phyloP scores from a whole-genome alignment of 37 sponge, comb jelly and placozoan species.

The Ianthella basta region DNA sequence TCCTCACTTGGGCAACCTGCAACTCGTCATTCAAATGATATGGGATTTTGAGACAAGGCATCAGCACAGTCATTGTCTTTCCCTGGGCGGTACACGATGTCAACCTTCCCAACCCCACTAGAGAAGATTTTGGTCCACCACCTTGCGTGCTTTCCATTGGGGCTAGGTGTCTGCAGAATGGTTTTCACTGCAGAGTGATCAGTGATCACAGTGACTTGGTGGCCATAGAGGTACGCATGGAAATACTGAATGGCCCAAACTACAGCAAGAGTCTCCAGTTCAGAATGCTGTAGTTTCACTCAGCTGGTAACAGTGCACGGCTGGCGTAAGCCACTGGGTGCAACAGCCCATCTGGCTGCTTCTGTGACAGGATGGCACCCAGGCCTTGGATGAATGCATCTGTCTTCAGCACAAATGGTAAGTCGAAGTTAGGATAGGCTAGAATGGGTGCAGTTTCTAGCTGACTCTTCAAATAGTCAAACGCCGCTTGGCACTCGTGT shows the following conservation, averaged over 20 bases:
- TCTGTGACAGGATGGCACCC: constrained; percentile 40
- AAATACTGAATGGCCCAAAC: constrained; percentile 51
- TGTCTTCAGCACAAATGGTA: constrained; percentile 41
- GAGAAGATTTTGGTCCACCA: constrained; percentile 45
- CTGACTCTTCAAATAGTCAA: constrained; percentile 8
- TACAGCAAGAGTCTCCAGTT: constrained; percentile 56
- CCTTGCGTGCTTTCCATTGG: constrained; percentile 46
- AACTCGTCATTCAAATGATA: not conserved
- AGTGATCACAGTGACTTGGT: constrained; percentile 40
- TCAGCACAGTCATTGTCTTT: constrained; percentile 39
- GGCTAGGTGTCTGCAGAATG: constrained; percentile 38
- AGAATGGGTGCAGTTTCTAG: constrained; percentile 31
- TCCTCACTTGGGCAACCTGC: not conserved
- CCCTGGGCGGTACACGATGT: constrained; percentile 23
- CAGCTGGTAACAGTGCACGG: constrained; percentile 31
- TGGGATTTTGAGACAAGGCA: constrained; percentile 40
- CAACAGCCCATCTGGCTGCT: constrained; percentile 28
- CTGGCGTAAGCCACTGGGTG: constrained; percentile 54
- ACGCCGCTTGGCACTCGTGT: constrained; percentile 16
- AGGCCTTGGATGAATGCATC: constrained; percentile 40
- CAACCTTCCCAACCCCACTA: constrained; percentile 25
- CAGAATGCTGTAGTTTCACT: constrained; percentile 50
- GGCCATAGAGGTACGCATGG: constrained; percentile 32
- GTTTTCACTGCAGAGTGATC: constrained; percentile 50
- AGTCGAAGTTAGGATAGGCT: constrained; percentile 29